Evolutionary conservation across 2,888 invertebrate species (phyloP).

Genomic region (Oxystoma pomonae): DNA sequence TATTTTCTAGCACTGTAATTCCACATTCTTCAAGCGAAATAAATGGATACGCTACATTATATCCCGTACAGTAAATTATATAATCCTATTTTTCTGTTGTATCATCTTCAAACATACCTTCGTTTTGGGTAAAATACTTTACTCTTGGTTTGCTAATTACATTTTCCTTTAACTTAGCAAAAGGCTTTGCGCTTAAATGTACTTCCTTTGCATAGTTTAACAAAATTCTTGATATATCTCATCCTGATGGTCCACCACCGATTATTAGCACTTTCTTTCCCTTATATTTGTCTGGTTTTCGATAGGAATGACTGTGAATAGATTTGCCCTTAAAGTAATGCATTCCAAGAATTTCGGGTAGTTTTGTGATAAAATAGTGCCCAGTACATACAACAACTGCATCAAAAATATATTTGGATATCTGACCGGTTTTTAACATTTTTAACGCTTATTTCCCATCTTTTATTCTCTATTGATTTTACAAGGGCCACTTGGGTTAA

Average conservation of each 20-base stretch:
- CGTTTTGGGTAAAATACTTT: constrained; percentile 48
- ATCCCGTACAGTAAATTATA: constrained; percentile 67
- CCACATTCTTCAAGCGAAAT: constrained; percentile 56
- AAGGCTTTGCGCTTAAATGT: not conserved
- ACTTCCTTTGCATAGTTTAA: constrained; percentile 52
- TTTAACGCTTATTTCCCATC: constrained; percentile 60
- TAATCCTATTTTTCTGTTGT: constrained; percentile 58
- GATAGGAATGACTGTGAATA: constrained; percentile 79
- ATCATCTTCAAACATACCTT: constrained; percentile 59
- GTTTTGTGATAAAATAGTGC: constrained; percentile 72
- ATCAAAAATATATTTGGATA: constrained; percentile 60
- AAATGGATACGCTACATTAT: constrained; percentile 52
- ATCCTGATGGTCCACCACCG: constrained; percentile 83
- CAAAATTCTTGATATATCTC: constrained; percentile 66
- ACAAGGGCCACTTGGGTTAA: constrained; percentile 34
- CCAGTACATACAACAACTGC: constrained; percentile 80
- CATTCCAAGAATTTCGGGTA: constrained; percentile 64
- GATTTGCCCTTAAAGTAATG: constrained; percentile 56
- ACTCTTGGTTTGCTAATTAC: constrained; percentile 56
- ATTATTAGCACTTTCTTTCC: constrained; percentile 69
- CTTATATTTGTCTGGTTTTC: constrained; percentile 63
- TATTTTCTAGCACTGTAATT: constrained; percentile 68
- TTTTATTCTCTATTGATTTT: constrained; percentile 46
- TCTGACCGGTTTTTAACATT: constrained; percentile 51
- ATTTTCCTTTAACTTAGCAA: constrained; percentile 44